Evolutionary conservation across 2,797 vertebrate species (phyloP).

Genomic region (Megalops cyprinoides): DNA sequence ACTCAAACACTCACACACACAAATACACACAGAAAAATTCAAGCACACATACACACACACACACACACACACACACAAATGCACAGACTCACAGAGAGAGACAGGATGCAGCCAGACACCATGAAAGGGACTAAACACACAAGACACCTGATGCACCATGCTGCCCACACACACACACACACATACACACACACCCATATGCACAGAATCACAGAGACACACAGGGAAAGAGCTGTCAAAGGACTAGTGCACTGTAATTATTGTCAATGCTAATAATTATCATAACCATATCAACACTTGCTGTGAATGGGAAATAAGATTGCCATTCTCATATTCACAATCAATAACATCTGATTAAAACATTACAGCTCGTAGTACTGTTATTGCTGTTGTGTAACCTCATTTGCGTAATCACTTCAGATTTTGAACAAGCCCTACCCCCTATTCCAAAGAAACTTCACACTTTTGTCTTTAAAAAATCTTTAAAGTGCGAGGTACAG

Average conservation of each 20-base stretch:
- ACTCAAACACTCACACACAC: neutral
- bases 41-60: conserved; percentile 23
- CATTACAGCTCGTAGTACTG: neutral
- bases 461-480: neutral
- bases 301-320: neutral
- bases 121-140: too few species aligned
- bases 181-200: neutral
- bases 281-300: too few species aligned
- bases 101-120: too few species aligned
- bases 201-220: neutral
- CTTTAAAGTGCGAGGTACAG: neutral
- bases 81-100: neutral
- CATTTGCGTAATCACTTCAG: neutral
- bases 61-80: neutral
- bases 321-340: neutral
- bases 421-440: neutral
- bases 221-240: neutral
- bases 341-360: neutral
- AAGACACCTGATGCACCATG: neutral
- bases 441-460: neutral
- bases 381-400: neutral
- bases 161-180: neutral
- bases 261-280: too few species aligned
- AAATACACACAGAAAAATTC: conserved; percentile 1
- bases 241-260: neutral